Evolutionary conservation across 2,113 vertebrate species (phyloP), one percentile per base, ranked within the genome.

Genomic region (Spea bombifrons): DNA sequence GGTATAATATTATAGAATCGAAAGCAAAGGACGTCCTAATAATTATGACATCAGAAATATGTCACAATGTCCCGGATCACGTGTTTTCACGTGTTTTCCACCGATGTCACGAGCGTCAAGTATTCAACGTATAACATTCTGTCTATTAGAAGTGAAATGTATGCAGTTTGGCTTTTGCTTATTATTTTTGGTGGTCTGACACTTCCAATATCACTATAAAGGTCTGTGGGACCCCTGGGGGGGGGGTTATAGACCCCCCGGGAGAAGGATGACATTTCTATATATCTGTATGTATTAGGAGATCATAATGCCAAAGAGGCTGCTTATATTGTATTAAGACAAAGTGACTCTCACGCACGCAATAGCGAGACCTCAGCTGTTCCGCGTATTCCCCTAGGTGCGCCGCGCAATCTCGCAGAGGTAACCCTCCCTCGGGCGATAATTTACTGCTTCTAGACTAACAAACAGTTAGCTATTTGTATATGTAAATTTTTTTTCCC

Each of bases 401-500:
- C 7, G 45, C 12, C 49, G 4, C 50, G 16, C 71, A 67, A 66
- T 48, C 71, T 73, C 66, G 50, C 12, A 73, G 78, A 80, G 78
- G 78, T 80, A 59, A 80, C 64, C 52, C 78, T 68, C 64, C 78
- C 78, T 50, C 44, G 45, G 78, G 78, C 78, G 46, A 80, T 68
- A 66, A 66, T 74, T 68, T 64, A 49, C 78, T 44, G 78, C 71
- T 46, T 30, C 64, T 63, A 53, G 71, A 71, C 78, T 80, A 74
- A 74, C 52, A 83, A 80, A 59, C 83, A 82, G 76, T 78, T 81
- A 30, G 68, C 76, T 70, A 85, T 85, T 83, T 87, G 86, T 80
- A 89, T 90, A 88, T 89, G 83, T 86, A 83, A 88, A 87, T 76
- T 81, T 88, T 83, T 30, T 30, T 30, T 30, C 9, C 82, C 82